Evolutionary conservation across 2,888 invertebrate genomes (phyloP).

Genomic region (Lasioglossum pauxillum): DNA sequence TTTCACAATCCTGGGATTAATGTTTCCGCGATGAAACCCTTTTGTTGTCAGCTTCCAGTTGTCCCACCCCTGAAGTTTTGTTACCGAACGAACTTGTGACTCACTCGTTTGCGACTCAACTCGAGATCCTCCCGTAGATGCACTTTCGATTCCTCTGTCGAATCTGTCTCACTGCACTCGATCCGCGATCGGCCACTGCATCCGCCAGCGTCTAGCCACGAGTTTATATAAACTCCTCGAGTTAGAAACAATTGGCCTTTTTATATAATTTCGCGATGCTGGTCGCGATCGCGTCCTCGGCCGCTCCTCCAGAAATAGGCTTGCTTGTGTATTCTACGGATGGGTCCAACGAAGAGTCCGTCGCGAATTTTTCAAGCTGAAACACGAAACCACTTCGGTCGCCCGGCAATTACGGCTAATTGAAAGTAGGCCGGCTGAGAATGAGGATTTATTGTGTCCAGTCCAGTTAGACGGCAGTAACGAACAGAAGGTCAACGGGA

Average conservation of each 20-base stretch:
- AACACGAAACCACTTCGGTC: conserved; percentile 65
- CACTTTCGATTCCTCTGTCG: neutral
- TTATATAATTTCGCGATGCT: conserved; percentile 60
- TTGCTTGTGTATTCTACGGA: neutral
- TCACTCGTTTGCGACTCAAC: neutral
- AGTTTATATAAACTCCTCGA: conserved; percentile 68
- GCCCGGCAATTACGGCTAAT: conserved; percentile 74
- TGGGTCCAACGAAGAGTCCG: conserved; percentile 20
- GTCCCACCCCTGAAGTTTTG: neutral
- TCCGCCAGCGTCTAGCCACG: neutral
- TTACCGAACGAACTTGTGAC: neutral
- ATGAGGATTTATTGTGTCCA: conserved; percentile 76
- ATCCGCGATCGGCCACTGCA: conserved; percentile 16
- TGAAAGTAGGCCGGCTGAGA: conserved; percentile 71
- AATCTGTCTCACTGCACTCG: conserved; percentile 10
- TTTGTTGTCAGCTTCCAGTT: neutral
- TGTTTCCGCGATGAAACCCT: neutral
- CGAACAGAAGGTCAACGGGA: conserved; percentile 39
- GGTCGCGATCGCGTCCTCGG: neutral
- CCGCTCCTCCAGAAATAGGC: conserved; percentile 42
- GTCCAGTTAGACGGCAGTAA: conserved; percentile 26
- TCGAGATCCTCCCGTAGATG: neutral
- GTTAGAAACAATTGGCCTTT: conserved; percentile 73
- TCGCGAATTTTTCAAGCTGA: conserved; percentile 61
- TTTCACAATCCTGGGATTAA: neutral